Conservation (phyloP, 2,113 vertebrate genomes). For the Chaenocephalus aceratus region DNA sequence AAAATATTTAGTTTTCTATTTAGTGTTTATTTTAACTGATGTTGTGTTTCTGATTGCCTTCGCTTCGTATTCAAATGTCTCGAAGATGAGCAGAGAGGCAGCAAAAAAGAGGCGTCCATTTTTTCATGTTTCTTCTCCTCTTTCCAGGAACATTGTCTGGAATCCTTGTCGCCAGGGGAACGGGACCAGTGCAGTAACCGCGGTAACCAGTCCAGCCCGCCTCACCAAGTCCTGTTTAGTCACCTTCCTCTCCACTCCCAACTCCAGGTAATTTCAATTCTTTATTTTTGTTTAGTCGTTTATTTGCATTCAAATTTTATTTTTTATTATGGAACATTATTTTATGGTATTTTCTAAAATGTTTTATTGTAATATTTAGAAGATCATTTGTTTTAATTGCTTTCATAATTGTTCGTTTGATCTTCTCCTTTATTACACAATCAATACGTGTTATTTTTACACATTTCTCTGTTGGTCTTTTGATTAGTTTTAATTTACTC, state of each 20-base stretch:
- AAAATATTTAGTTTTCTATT: no score
- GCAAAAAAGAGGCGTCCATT: neutral
- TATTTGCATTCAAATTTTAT: no score
- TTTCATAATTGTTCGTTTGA: no score
- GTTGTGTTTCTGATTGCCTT: no score
- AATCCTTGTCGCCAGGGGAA: constrained; percentile 68
- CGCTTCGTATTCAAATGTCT: no score
- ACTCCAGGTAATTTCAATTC: constrained; percentile 84
- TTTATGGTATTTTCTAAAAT: neutral
- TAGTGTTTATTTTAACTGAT: no score
- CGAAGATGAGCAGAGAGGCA: neutral
- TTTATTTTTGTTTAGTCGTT: neutral
- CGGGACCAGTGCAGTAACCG: constrained; percentile 81
- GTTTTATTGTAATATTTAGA: neutral
- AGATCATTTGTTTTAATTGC: neutral
- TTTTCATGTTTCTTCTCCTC: neutral
- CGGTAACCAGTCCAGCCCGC: constrained; percentile 83
- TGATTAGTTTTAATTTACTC: neutral
- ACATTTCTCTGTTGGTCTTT: no score
- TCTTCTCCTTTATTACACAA: no score
- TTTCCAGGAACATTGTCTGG: constrained; percentile 85
- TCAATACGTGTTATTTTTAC: no score
- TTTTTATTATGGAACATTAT: neutral
- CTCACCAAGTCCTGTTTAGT: constrained; percentile 93
- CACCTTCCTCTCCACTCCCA: constrained; percentile 98